phyloP scores from a whole-genome alignment of 2,113 vertebrate species.

The Fulica atra region DNA sequence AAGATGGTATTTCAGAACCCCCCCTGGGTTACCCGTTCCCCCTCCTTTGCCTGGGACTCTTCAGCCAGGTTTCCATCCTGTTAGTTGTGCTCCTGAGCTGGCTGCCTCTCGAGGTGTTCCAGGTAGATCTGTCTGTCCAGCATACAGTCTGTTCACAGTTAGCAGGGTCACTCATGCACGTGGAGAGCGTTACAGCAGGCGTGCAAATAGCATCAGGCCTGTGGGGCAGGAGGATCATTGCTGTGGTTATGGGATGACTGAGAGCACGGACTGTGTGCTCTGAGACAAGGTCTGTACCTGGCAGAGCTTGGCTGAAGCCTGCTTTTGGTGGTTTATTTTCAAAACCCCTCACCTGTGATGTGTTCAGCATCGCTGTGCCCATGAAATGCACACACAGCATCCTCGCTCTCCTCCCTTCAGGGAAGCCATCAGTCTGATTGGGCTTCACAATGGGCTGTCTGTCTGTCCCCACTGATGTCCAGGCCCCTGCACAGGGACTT shows the following conservation, averaged over 20 bases:
- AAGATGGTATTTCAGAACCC: neutral
- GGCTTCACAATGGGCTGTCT: neutral
- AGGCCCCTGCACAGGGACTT: neutral
- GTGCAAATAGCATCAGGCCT: neutral
- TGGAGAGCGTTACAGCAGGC: neutral
- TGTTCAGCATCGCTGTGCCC: neutral
- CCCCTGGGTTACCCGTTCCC: neutral
- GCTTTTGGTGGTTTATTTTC: neutral
- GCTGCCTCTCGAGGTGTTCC: neutral
- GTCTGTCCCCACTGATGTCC: neutral
- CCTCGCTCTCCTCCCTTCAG: neutral
- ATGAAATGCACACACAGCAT: neutral
- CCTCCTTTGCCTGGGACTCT: neutral
- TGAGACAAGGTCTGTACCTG: neutral
- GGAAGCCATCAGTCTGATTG: accelerated
- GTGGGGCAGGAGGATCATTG: neutral
- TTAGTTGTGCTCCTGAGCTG: neutral
- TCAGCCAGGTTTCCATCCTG: accelerated
- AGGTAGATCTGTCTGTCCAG: neutral
- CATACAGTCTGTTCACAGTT: neutral
- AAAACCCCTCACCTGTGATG: neutral
- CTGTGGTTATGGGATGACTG: neutral
- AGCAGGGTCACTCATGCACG: neutral
- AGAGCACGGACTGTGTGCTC: neutral
- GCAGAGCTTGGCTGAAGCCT: neutral